phyloP scores from a whole-genome alignment of 2,797 vertebrate genomes.

The Amphiprion clarkii region DNA sequence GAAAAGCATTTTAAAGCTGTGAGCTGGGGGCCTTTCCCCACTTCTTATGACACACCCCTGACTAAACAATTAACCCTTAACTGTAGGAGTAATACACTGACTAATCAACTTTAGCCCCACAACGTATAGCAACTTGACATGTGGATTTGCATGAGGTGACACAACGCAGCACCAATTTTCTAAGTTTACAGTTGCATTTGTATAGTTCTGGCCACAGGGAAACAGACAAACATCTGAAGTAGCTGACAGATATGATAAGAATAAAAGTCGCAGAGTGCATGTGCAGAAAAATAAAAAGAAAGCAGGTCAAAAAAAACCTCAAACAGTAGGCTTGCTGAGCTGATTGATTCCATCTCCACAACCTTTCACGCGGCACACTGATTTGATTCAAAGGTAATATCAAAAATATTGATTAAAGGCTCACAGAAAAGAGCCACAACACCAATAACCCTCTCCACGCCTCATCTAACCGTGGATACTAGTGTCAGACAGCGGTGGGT shows the following conservation, averaged over 20 bases:
- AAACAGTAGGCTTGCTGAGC: neutral
- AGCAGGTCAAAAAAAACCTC: neutral
- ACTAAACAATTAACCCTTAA: neutral
- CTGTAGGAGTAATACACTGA: neutral
- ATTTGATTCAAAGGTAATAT: slow-evolving; percentile 12
- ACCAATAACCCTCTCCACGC: slow-evolving; percentile 30
- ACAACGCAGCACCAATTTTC: neutral
- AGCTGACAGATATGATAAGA: too few species aligned
- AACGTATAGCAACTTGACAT: neutral
- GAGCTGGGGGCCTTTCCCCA: too few species aligned
- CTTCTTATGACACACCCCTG: too few species aligned
- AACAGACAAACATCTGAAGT: neutral
- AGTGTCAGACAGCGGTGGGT: slow-evolving; percentile 49
- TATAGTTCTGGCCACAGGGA: neutral
- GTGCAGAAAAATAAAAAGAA: slow-evolving; percentile 5
- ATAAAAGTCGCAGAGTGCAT: neutral
- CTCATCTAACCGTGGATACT: slow-evolving; percentile 33
- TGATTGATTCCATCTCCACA: slow-evolving; percentile 1
- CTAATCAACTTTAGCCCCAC: neutral
- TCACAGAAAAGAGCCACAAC: slow-evolving; percentile 5
- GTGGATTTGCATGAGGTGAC: neutral
- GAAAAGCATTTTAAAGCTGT: neutral
- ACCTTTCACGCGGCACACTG: neutral
- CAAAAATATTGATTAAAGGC: slow-evolving; percentile 22
- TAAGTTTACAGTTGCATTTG: neutral